These are phyloP conservation scores for Candidula unifasciata DNA, from an alignment of 2,888 invertebrate genomes.

Conservation along the genomic window DNA sequence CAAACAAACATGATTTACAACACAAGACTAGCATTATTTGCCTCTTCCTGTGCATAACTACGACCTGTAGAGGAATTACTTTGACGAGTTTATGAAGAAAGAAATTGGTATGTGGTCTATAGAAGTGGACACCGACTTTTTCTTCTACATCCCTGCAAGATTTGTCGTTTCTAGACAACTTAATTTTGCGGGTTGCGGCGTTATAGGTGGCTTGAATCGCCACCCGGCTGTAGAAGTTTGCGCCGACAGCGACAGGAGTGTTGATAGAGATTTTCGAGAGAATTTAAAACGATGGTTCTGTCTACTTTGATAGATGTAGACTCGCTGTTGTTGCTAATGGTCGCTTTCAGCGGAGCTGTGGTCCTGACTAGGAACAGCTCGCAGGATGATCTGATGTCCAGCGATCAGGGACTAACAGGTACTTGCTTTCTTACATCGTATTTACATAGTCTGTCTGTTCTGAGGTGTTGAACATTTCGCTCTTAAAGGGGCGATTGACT, in stretches of 20 bases:
- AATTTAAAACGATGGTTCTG: background rate
- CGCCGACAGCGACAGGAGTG: background rate
- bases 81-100: background rate
- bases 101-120: background rate
- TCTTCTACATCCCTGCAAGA: background rate
- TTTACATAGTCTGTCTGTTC: too few species aligned
- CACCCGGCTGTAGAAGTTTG: background rate
- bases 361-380: background rate
- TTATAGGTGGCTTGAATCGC: background rate
- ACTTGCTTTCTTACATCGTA: background rate
- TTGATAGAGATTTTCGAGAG: background rate
- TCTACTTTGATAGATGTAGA: background rate
- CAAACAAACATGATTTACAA: background rate
- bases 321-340: background rate
- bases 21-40: background rate
- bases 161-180: background rate
- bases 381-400: conserved; percentile 4
- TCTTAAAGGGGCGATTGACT: too few species aligned
- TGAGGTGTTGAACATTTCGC: too few species aligned
- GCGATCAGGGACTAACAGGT: conserved; percentile 14
- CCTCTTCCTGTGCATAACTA: background rate
- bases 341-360: background rate
- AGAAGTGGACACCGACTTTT: background rate
- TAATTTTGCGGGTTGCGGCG: background rate
- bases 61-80: background rate